Conservation (phyloP, 2,113 vertebrate genomes). For the Myrmecophaga tridactyla region DNA sequence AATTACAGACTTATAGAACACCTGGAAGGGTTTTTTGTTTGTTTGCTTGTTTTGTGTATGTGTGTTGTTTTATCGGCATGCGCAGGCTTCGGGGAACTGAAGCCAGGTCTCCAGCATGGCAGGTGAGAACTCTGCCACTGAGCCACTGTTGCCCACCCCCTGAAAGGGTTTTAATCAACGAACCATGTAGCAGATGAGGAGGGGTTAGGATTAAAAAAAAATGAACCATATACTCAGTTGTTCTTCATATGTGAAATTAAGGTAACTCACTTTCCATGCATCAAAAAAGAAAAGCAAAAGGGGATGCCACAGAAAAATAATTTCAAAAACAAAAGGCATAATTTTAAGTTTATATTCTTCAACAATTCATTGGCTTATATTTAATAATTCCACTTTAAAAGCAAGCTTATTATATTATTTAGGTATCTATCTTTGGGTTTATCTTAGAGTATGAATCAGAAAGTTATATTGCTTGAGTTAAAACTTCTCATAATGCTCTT, state of each 20-base stretch:
- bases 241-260: background rate
- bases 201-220: background rate
- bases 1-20: background rate
- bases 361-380: background rate
- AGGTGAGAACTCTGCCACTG: too few species aligned
- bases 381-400: background rate
- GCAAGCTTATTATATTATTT: background rate
- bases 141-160: too few species aligned
- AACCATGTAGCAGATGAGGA: background rate
- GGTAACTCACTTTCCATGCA: background rate
- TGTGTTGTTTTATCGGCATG: too few species aligned
- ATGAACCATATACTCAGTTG: rapidly evolving
- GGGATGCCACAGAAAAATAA: background rate
- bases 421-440: background rate
- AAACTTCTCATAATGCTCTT: background rate
- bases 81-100: too few species aligned
- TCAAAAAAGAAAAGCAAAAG: background rate
- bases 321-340: background rate
- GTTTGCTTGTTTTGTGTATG: too few species aligned
- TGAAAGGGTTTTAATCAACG: background rate
- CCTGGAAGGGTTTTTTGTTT: background rate
- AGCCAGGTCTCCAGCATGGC: too few species aligned
- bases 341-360: background rate
- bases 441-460: background rate
- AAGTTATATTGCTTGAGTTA: background rate